phyloP scores from a whole-genome alignment of 2,888 invertebrate species.

The Dynastes maya region DNA sequence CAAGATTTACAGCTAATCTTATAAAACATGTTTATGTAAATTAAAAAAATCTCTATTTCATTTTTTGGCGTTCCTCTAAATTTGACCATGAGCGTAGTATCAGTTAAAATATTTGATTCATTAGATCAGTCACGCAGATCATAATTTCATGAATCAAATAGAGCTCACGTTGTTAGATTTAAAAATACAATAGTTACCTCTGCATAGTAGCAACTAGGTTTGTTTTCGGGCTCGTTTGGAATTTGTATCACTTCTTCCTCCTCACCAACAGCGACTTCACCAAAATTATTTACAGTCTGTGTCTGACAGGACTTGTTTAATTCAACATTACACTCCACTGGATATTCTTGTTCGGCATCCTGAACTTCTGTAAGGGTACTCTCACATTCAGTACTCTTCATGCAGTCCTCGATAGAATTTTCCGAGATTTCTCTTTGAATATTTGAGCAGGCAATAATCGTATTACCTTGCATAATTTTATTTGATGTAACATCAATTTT shows the following conservation, averaged over 20 bases:
- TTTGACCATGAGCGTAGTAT: too few relatives aligned
- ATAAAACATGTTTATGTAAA: too few relatives aligned
- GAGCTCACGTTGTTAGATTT: neutral
- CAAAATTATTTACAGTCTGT: conserved; percentile 52
- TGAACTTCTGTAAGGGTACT: neutral
- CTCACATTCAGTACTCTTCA: conserved; percentile 8
- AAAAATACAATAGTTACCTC: conserved; percentile 26
- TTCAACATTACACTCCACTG: conserved; percentile 55
- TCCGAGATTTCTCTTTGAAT: neutral
- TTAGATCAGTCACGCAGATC: too few relatives aligned
- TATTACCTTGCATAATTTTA: conserved; percentile 6
- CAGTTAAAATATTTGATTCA: too few relatives aligned
- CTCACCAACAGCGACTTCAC: conserved; percentile 32
- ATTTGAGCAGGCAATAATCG: neutral
- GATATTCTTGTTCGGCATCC: conserved; percentile 1
- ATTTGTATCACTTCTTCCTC: conserved; percentile 42
- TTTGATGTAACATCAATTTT: conserved; percentile 30
- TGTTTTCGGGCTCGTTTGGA: conserved; percentile 22
- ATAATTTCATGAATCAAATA: too few relatives aligned
- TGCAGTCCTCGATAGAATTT: neutral
- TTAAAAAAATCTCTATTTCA: too few relatives aligned
- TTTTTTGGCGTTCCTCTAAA: too few relatives aligned
- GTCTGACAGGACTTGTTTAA: conserved; percentile 70
- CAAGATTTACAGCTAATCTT: too few relatives aligned
- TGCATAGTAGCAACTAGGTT: conserved; percentile 46